Percentiles rank a stretch among this genome's conserved stretches.
Conservation (phyloP, 2,113 vertebrate genomes). For the Leptocoma aspasia region DNA sequence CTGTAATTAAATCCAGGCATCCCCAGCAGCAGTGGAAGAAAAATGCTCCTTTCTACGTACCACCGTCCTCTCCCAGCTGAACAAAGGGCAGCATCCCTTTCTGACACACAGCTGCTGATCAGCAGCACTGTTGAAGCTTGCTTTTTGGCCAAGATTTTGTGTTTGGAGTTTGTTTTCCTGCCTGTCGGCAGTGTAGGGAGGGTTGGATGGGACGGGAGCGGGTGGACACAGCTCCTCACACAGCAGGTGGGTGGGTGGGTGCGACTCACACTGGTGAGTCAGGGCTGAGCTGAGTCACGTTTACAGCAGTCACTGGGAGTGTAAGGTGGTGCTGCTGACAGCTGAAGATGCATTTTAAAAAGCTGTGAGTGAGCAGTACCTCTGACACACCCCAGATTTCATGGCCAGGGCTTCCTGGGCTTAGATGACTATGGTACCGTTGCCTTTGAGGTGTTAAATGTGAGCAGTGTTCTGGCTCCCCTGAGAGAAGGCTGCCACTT, state of each 20-base stretch:
- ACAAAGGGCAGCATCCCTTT: not conserved
- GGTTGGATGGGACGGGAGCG: fast-evolving
- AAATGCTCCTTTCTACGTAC: not conserved
- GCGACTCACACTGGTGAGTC: fast-evolving
- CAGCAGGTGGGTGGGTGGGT: not conserved
- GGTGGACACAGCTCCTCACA: not conserved
- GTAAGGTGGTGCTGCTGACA: not conserved
- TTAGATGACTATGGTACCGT: not conserved
- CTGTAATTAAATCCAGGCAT: not conserved
- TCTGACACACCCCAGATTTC: not conserved
- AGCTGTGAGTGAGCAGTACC: not conserved
- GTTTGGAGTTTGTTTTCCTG: not conserved
- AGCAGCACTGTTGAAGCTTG: not conserved
- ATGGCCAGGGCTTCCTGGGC: not conserved
- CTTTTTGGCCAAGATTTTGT: not conserved
- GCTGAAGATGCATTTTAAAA: not conserved
- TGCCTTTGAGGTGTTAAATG: not conserved
- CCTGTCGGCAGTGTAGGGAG: not conserved
- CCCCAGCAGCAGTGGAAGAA: not conserved
- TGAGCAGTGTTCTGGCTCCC: not conserved
- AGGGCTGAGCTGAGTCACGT: not conserved
- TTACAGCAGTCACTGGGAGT: not conserved
- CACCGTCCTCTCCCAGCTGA: fast-evolving
- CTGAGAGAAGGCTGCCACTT: not conserved
- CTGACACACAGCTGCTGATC: fast-evolving